Percentiles rank a stretch among this genome's conserved stretches.
Evolutionary conservation across 2,888 invertebrate genomes (phyloP).

Genomic region (Hydroisotoma schaefferi): DNA sequence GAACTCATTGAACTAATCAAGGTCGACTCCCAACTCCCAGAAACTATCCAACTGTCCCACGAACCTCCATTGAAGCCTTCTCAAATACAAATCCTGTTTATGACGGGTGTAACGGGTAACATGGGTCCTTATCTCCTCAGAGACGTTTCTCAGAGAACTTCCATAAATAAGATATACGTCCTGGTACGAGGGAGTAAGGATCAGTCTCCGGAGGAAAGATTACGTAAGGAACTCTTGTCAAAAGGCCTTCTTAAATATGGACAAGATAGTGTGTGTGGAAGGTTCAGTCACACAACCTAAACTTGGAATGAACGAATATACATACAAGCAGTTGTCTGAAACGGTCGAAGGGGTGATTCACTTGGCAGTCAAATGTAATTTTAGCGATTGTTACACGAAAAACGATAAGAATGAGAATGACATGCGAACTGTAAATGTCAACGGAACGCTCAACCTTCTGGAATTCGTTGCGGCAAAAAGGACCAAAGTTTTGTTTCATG

Average conservation of each 20-base stretch:
- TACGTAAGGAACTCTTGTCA: conserved; percentile 4
- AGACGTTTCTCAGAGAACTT: conserved; percentile 5
- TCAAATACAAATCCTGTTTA: conserved; percentile 12
- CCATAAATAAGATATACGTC: conserved; percentile 21
- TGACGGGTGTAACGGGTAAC: conserved; percentile 27
- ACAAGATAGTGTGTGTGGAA: conserved; percentile 7
- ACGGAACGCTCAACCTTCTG: conserved; percentile 18
- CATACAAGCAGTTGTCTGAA: conserved; percentile 15
- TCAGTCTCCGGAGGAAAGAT: neutral
- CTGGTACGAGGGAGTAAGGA: conserved; percentile 14
- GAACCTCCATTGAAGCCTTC: neutral
- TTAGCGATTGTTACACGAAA: conserved; percentile 30
- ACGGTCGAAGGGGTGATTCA: conserved; percentile 32
- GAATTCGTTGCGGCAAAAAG: conserved; percentile 19
- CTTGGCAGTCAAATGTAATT: conserved; percentile 33
- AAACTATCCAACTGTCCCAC: neutral
- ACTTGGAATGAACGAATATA: conserved; percentile 18
- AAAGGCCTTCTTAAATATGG: neutral
- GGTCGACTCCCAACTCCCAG: conserved; percentile 22
- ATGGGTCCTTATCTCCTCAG: conserved; percentile 23
- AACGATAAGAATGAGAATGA: conserved; percentile 14
- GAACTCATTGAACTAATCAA: conserved; percentile 14
- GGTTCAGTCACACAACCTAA: conserved; percentile 20
- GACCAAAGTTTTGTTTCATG: conserved; percentile 28
- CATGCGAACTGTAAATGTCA: conserved; percentile 20